phyloP scores from a whole-genome alignment of 2,113 vertebrate species.

The Callospermophilus lateralis region DNA sequence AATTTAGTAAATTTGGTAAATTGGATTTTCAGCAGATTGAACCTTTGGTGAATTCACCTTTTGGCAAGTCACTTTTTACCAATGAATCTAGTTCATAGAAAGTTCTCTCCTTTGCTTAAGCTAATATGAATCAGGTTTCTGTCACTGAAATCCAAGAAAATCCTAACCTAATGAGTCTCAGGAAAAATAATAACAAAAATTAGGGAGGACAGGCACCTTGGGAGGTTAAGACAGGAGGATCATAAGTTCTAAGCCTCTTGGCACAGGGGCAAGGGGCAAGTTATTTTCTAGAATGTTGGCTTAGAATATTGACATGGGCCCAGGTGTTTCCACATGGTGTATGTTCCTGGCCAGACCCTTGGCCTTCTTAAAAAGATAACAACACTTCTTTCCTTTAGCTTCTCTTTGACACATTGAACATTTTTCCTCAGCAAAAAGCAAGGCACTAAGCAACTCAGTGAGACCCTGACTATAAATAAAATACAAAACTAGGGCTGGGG shows the following conservation, averaged over 20 bases:
- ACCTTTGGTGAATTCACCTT: conserved; percentile 28
- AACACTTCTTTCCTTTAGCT: background rate
- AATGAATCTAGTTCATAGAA: background rate
- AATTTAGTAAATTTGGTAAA: conserved; percentile 13
- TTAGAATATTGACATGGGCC: background rate
- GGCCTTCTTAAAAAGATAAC: conserved; percentile 7
- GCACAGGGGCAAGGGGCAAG: background rate
- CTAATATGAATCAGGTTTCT: background rate
- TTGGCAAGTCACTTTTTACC: conserved; percentile 57
- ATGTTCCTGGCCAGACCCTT: background rate
- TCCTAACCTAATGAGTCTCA: background rate
- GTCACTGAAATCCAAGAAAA: background rate
- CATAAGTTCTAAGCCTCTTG: background rate
- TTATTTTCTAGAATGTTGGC: background rate
- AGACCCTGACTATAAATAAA: too few relatives aligned
- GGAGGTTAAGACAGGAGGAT: too few relatives aligned
- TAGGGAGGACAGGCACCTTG: too few relatives aligned
- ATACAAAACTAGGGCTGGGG: too few relatives aligned
- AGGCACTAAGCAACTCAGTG: too few relatives aligned
- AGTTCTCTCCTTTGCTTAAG: background rate
- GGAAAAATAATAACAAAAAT: background rate
- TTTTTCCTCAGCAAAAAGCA: too few relatives aligned
- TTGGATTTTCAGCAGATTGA: conserved; percentile 20
- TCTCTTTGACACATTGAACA: conserved; percentile 19
- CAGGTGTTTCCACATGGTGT: background rate